These are phyloP conservation scores for Pachyseris speciosa DNA, from an alignment of 64 coral and sea anemone species.

Conservation along the genomic window DNA sequence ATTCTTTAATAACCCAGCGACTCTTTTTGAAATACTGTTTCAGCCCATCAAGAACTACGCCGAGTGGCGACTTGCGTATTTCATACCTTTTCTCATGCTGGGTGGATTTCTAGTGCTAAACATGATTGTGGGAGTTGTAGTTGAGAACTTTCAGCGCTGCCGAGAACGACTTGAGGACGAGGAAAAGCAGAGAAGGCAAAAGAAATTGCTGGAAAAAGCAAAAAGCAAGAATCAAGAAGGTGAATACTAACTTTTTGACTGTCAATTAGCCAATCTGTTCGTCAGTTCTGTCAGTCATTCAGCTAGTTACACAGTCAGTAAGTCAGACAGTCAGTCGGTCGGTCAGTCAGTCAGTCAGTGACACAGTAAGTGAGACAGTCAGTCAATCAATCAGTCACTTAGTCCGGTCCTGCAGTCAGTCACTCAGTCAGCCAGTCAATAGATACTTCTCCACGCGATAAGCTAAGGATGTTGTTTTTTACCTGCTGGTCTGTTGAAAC, in stretches of 20 bases:
- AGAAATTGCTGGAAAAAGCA: constrained; percentile 22
- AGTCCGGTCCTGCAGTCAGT: not conserved
- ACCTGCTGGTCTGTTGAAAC: no score
- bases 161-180: constrained; percentile 84
- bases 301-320: not conserved
- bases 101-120: constrained; percentile 97
- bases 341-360: no score
- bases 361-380: no score
- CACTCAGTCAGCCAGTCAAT: not conserved
- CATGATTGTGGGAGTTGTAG: constrained; percentile 98
- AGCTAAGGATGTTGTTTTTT: no score
- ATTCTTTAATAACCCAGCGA: no score
- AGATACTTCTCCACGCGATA: no score
- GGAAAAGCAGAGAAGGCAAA: constrained; percentile 42
- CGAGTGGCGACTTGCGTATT: constrained; percentile 95
- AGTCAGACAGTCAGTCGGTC: no score
- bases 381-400: no score
- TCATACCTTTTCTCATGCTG: constrained; percentile 87
- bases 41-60: constrained; percentile 87
- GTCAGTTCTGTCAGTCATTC: not conserved
- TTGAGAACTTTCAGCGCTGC: constrained; percentile 96
- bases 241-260: not conserved
- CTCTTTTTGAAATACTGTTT: not conserved
- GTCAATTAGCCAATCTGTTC: no score
- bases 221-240: constrained; percentile 9